Base-by-base conservation (phyloP, 2,797 vertebrate genomes). In the Merluccius polli region DNA sequence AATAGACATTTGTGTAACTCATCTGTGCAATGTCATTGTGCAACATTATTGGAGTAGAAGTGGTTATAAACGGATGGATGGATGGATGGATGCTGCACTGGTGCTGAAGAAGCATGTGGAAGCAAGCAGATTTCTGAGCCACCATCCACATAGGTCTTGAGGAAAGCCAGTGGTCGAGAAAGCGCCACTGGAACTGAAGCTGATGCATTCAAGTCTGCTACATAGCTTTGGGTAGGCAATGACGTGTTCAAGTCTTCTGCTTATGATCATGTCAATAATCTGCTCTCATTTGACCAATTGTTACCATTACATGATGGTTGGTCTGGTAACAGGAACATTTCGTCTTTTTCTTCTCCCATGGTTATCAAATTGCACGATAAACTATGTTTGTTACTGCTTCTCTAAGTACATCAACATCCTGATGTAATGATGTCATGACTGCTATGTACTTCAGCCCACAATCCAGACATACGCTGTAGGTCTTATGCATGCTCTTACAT, bases 391-490 rank as follows among this genome's bases (percentile, higher is more conserved):
- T 65, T 24, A 27, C 24, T 65, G 24, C 59, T 65, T 27, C 24
- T 27, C 59, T 65, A 24, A 65, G 27, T 65, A 27, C 27, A 65
- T 24, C n/a, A 27, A 63, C n/a, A n/a, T 63, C 24, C 4, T 38
- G 36, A 38, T 38, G 36, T 38, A 4, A 65, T 65, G 21, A 59
- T 12, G 6, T 41, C 33, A 38, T 7, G 3, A 1, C 21, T 65
- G 59, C n/a, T 29, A 27, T 27, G 59, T 48, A 12, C 59, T 38
- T 65, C 10, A 65, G n/a, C 59, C 73, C 18, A 78, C 71, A n/a
- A 70, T 35, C 30, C 29, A 44, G 29, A 44, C 72, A 75, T 52
- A 72, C 21, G 82, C 83, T 74, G 78, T 68, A 38, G 78, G 38
- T 36, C 70, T 70, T 38, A 70, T 65, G 29, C 36, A 10, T 75